A percentile compares a stretch with the other conserved stretches of the same genome.
Evolutionary conservation across 1,140 invertebrate genomes (phyloP).

Genomic region (Cherax destructor): DNA sequence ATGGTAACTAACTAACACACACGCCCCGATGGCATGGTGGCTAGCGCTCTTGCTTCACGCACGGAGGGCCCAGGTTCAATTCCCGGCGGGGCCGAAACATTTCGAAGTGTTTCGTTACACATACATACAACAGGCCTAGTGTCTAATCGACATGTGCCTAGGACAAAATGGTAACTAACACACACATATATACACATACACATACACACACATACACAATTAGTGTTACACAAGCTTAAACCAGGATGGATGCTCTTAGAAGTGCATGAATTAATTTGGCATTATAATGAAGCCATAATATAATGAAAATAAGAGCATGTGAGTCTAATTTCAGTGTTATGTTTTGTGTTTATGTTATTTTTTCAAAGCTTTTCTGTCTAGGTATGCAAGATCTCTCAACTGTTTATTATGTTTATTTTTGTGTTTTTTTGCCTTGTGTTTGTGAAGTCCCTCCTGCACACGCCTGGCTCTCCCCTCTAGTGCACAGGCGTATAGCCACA

Average conservation of each 20-base stretch:
- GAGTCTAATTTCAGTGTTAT: not conserved
- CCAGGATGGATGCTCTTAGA: conserved; percentile 20
- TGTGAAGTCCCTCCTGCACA: conserved; percentile 49
- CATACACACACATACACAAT: not conserved
- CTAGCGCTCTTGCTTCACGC: too few relatives aligned
- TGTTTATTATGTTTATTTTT: conserved; percentile 31
- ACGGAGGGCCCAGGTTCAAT: too few relatives aligned
- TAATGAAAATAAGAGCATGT: conserved; percentile 31
- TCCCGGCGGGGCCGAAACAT: too few relatives aligned
- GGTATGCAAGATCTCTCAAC: not conserved
- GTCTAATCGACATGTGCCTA: too few relatives aligned
- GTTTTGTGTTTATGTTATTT: not conserved
- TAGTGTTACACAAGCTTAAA: conserved; percentile 1
- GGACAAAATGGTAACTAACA: too few relatives aligned
- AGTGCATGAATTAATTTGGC: conserved; percentile 28
- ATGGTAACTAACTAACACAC: too few relatives aligned
- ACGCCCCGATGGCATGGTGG: too few relatives aligned
- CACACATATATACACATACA: not conserved
- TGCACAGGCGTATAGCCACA: conserved; percentile 20
- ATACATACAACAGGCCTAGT: too few relatives aligned
- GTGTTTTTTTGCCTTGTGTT: conserved; percentile 9
- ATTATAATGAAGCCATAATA: conserved; percentile 14
- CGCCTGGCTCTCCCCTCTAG: conserved; percentile 52
- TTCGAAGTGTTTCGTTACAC: too few relatives aligned
- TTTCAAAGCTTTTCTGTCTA: not conserved